Evolutionary conservation across 2,888 invertebrate species (phyloP).

Genomic region (Stramonita haemastoma): DNA sequence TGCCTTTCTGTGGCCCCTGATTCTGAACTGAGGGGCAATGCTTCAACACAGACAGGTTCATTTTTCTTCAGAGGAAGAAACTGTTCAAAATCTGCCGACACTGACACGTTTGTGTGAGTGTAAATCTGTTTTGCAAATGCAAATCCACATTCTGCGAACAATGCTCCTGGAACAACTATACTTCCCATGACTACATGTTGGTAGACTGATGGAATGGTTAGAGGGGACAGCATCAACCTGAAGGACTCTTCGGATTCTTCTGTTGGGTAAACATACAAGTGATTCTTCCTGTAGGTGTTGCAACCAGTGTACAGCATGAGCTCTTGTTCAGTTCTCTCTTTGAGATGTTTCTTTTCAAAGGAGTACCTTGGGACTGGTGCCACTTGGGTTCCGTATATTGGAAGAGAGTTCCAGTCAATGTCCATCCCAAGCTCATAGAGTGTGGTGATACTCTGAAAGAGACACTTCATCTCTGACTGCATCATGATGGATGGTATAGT

Average conservation of each 20-base stretch:
- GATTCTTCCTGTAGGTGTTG: slow-evolving; percentile 41
- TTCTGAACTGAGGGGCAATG: neutral
- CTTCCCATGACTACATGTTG: slow-evolving; percentile 54
- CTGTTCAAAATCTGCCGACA: slow-evolving; percentile 42
- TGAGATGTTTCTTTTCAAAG: slow-evolving; percentile 46
- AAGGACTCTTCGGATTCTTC: slow-evolving; percentile 30
- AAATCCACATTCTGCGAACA: slow-evolving; percentile 58
- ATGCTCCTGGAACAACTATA: slow-evolving; percentile 55
- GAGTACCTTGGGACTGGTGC: slow-evolving; percentile 55
- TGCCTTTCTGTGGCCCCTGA: neutral
- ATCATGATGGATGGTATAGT: slow-evolving; percentile 49
- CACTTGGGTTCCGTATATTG: slow-evolving; percentile 35
- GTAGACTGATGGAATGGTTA: slow-evolving; percentile 50
- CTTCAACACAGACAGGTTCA: slow-evolving; percentile 4
- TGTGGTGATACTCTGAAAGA: slow-evolving; percentile 45
- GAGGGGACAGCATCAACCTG: slow-evolving; percentile 33
- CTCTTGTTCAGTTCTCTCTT: slow-evolving; percentile 33
- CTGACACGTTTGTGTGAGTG: slow-evolving; percentile 13
- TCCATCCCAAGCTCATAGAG: slow-evolving; percentile 51
- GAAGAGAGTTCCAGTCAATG: slow-evolving; percentile 47
- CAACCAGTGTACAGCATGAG: slow-evolving; percentile 32
- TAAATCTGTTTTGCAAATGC: slow-evolving; percentile 47
- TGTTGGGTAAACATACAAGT: slow-evolving; percentile 39
- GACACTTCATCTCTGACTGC: slow-evolving; percentile 43
- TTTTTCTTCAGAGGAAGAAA: slow-evolving; percentile 23